Conservation (phyloP, 2,113 vertebrate species). For the Craseonycteris thonglongyai region DNA sequence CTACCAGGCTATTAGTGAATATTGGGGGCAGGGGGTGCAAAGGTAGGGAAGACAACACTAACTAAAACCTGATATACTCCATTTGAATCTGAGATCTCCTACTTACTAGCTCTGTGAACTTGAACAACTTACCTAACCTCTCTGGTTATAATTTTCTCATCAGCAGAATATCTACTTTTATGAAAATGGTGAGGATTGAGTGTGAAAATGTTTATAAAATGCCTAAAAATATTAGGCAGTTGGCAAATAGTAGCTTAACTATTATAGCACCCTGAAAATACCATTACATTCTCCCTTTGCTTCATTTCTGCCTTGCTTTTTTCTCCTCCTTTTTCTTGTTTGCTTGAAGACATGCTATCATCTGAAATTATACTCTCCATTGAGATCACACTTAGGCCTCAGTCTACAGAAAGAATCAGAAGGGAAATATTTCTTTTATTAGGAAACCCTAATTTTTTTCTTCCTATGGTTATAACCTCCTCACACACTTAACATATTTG, state of each 20-base stretch:
- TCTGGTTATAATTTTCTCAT: background rate
- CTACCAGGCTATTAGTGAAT: background rate
- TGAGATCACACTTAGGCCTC: background rate
- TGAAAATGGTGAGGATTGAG: background rate
- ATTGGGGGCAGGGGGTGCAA: rapidly evolving
- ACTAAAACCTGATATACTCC: background rate
- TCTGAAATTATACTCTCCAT: background rate
- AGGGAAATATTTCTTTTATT: background rate
- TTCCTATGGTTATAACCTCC: background rate
- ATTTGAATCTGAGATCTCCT: background rate
- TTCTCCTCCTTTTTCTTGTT: background rate
- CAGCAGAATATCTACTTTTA: background rate
- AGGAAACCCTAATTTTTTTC: constrained; percentile 7
- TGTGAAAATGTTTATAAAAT: background rate
- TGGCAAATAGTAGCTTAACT: background rate
- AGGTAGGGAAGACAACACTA: background rate
- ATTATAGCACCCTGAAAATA: background rate
- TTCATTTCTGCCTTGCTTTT: background rate
- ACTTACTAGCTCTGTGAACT: background rate
- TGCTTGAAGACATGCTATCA: background rate
- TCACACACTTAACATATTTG: background rate
- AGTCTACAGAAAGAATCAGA: background rate
- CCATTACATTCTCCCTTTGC: background rate
- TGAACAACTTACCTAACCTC: background rate
- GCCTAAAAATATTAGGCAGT: background rate